Evolutionary conservation across 2,113 vertebrate genomes (phyloP).

Genomic region (Symphodus melops): DNA sequence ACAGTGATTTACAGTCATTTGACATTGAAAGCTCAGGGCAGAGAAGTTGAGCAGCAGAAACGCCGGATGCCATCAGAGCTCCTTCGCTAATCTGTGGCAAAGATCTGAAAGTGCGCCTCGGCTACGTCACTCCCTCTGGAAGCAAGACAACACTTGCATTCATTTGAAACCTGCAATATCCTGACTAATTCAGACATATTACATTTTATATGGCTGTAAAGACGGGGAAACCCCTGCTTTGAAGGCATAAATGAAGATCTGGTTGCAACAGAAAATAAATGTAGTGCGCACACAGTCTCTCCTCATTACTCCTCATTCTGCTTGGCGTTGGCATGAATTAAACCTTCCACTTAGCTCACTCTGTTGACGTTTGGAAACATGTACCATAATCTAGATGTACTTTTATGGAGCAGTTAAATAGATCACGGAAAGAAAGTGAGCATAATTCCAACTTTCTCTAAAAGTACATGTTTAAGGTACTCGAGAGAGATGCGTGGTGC

Average conservation of each 20-base stretch:
- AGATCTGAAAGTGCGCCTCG: constrained; percentile 66
- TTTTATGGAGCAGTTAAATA: background rate
- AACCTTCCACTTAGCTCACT: constrained; percentile 38
- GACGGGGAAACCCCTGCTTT: constrained; percentile 63
- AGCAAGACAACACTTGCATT: constrained; percentile 70
- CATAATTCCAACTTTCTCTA: background rate
- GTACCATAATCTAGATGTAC: background rate
- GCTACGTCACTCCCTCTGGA: constrained; percentile 70
- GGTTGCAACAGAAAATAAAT: constrained; percentile 51
- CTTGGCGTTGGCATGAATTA: constrained; percentile 38
- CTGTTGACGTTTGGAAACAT: constrained; percentile 26
- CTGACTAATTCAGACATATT: constrained; percentile 77
- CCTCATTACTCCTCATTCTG: constrained; percentile 41
- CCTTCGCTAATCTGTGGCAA: constrained; percentile 64
- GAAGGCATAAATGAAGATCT: constrained; percentile 63
- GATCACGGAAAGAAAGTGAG: too few relatives aligned
- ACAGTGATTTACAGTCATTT: constrained; percentile 55
- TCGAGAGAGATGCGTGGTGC: too few relatives aligned
- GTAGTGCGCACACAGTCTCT: constrained; percentile 24
- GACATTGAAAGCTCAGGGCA: constrained; percentile 18
- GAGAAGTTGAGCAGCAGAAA: constrained; percentile 3
- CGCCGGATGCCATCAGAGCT: constrained; percentile 44
- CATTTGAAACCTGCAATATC: constrained; percentile 71
- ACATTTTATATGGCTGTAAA: constrained; percentile 73
- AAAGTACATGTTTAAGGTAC: background rate